A percentile compares a stretch with the other conserved stretches of the same genome.
These are phyloP conservation scores for Megathymus violae DNA, from an alignment of 1,140 invertebrate genomes.

Conservation along the genomic window DNA sequence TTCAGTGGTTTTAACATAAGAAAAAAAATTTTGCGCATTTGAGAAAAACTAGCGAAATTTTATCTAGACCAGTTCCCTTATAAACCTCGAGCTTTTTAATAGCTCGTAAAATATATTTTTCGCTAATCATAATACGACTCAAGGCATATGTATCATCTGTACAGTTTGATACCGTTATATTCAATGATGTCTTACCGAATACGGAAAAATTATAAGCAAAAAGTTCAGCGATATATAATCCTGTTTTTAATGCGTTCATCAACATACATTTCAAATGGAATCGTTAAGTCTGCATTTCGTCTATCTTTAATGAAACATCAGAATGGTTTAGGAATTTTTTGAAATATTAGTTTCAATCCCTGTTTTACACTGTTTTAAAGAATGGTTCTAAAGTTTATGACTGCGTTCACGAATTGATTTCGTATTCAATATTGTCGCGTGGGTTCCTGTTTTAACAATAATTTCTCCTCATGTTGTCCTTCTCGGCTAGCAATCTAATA, in stretches of 20 bases:
- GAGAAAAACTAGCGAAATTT: neutral
- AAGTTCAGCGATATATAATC: constrained; percentile 1
- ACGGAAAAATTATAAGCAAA: constrained; percentile 3
- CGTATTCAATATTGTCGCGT: constrained; percentile 3
- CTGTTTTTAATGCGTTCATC: neutral
- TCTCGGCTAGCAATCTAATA: too few species aligned
- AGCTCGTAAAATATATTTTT: neutral
- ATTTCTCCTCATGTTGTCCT: too few species aligned
- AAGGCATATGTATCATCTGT: neutral
- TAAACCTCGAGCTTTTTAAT: neutral
- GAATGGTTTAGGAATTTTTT: neutral
- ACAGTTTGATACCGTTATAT: neutral
- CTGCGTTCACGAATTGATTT: constrained; percentile 22
- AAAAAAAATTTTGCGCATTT: too few species aligned
- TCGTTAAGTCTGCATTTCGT: neutral
- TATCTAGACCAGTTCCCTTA: neutral
- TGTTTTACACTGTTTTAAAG: neutral
- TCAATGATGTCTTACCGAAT: neutral
- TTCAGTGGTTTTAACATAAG: too few species aligned
- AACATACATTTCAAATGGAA: constrained; percentile 5
- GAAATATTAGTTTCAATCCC: neutral
- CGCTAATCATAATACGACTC: neutral
- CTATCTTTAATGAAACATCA: constrained; percentile 7
- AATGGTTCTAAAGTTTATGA: constrained; percentile 2
- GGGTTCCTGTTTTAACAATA: too few species aligned